Evolutionary conservation across 1,140 invertebrate species (phyloP).

Genomic region (Drosophila nigromelanica): DNA sequence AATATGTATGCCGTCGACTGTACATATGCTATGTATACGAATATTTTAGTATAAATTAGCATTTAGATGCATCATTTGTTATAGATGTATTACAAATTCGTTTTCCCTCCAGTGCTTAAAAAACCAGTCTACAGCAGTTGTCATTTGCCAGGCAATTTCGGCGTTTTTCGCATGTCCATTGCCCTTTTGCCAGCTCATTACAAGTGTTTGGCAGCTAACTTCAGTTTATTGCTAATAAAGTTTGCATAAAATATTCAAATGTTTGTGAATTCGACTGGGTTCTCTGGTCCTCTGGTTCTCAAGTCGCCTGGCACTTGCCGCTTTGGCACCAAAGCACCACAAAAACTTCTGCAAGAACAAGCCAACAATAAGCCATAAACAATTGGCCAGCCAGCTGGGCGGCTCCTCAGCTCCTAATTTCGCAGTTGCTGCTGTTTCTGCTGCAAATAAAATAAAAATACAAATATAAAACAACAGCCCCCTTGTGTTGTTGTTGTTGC

Average conservation of each 20-base stretch:
- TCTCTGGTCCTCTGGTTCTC: neutral
- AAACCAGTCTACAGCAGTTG: neutral
- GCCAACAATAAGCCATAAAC: slow-evolving; percentile 67
- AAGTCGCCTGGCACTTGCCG: slow-evolving; percentile 4
- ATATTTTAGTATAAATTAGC: no score
- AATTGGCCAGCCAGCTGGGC: slow-evolving; percentile 56
- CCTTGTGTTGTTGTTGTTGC: no score
- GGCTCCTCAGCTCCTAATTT: slow-evolving; percentile 36
- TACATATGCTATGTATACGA: no score
- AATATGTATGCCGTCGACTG: no score
- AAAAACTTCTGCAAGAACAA: slow-evolving; percentile 19
- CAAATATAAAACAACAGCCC: slow-evolving; percentile 2
- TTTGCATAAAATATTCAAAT: slow-evolving; percentile 65
- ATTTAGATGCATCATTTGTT: no score
- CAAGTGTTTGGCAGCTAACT: slow-evolving; percentile 43
- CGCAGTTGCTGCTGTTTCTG: slow-evolving; percentile 28
- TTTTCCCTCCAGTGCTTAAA: neutral
- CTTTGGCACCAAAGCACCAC: neutral
- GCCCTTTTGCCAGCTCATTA: slow-evolving; percentile 50
- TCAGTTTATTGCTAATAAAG: slow-evolving; percentile 61
- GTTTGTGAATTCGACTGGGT: slow-evolving; percentile 6
- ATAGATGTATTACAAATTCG: neutral
- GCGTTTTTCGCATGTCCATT: slow-evolving; percentile 4
- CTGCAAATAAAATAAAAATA: slow-evolving; percentile 29
- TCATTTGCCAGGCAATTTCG: slow-evolving; percentile 8